Percentiles rank a stretch among this genome's conserved stretches.
Conservation (phyloP, 2,113 vertebrate species). For the Amazona guildingii region DNA sequence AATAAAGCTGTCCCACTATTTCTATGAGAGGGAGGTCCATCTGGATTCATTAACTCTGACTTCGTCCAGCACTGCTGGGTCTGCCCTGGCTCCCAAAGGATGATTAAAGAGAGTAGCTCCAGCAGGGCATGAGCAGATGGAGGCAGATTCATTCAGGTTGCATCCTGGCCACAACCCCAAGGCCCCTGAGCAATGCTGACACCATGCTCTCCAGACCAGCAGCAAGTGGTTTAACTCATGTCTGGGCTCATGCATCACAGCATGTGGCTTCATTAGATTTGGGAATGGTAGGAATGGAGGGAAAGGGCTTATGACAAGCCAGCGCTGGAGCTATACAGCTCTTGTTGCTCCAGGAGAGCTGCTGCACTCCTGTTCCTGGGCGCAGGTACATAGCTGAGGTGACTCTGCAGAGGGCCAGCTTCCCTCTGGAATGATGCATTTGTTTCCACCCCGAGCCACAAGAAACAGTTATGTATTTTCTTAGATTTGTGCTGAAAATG, state of each 20-base stretch:
- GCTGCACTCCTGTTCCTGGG: background rate
- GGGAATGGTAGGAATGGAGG: background rate
- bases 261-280: rapidly evolving
- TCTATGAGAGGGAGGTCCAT: background rate
- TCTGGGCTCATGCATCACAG: rapidly evolving
- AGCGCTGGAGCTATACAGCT: background rate
- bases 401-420: background rate
- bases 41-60: background rate
- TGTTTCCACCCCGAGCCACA: background rate
- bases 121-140: background rate
- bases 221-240: background rate
- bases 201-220: rapidly evolving
- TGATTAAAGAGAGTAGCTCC: background rate
- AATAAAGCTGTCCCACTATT: background rate
- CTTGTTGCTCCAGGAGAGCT: background rate
- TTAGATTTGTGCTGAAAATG: background rate
- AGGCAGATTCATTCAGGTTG: background rate
- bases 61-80: background rate
- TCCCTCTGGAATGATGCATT: background rate
- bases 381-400: background rate
- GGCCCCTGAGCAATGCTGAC: background rate
- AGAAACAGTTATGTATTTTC: background rate
- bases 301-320: background rate
- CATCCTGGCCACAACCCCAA: background rate
- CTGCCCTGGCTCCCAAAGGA: background rate